These are phyloP conservation scores for Caenorhabditis macrosperma DNA, from an alignment of 2,888 invertebrate genomes.

Conservation along the genomic window DNA sequence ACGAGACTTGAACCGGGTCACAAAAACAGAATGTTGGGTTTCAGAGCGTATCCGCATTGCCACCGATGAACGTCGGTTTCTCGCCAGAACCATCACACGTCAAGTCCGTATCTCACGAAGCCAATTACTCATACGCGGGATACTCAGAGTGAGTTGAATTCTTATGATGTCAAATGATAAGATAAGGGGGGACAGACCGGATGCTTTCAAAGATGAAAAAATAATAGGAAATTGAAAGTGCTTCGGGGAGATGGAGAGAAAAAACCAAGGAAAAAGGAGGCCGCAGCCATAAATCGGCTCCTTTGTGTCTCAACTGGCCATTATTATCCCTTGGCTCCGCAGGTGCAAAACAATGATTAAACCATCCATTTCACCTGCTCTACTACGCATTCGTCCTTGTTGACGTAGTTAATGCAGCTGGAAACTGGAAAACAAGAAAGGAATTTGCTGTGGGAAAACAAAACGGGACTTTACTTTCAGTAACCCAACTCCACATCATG, in stretches of 20 bases:
- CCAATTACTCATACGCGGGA: conserved; percentile 48
- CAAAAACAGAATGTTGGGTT: not conserved
- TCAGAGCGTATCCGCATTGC: conserved; percentile 59
- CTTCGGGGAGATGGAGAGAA: not conserved
- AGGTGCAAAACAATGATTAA: conserved; percentile 14
- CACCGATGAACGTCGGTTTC: conserved; percentile 48
- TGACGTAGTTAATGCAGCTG: not conserved
- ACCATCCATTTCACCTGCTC: not conserved
- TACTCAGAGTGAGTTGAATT: conserved; percentile 41
- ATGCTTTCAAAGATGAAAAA: not conserved
- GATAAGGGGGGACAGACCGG: not conserved
- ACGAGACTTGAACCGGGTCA: not conserved
- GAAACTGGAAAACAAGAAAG: conserved; percentile 7
- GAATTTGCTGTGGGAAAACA: not conserved
- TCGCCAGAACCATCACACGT: conserved; percentile 50
- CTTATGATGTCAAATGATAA: not conserved
- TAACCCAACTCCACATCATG: conserved; percentile 23
- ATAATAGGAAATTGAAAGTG: not conserved
- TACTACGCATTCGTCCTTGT: not conserved
- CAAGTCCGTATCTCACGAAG: conserved; percentile 61
- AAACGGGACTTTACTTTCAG: not conserved
- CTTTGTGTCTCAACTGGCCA: not conserved
- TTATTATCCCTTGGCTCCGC: not conserved
- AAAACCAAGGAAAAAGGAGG: not conserved
- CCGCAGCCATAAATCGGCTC: not conserved